Conservation (phyloP, 2,113 vertebrate genomes). For the Hymenochirus boettgeri region DNA sequence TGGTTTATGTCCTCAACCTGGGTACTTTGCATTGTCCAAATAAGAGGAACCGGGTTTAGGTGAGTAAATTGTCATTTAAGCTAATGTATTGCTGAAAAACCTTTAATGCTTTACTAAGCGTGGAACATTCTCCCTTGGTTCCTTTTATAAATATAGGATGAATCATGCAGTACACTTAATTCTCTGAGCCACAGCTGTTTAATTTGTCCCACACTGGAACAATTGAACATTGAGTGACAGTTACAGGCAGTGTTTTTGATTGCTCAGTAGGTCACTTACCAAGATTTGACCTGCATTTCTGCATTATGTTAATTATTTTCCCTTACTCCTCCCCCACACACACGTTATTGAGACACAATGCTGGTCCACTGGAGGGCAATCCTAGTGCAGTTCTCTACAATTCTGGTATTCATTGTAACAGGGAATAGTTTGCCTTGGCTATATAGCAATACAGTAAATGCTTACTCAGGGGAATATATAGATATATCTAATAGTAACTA, state of each 20-base stretch:
- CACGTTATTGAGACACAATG: constrained; percentile 47
- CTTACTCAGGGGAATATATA: too few relatives aligned
- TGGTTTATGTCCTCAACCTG: too few relatives aligned
- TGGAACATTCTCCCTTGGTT: constrained; percentile 44
- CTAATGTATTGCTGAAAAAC: constrained; percentile 32
- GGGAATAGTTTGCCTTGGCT: background rate
- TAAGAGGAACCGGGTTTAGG: too few relatives aligned
- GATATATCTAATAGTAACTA: too few relatives aligned
- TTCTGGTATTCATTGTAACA: constrained; percentile 20
- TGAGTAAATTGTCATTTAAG: constrained; percentile 2
- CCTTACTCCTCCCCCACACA: constrained; percentile 42
- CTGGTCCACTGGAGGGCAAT: constrained; percentile 49
- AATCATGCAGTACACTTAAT: constrained; percentile 56
- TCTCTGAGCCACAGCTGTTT: constrained; percentile 57
- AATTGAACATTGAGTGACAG: constrained; percentile 56
- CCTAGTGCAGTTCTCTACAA: constrained; percentile 20
- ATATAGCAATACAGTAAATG: background rate
- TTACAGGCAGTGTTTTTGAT: constrained; percentile 55
- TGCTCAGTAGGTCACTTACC: constrained; percentile 51
- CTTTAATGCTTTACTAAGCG: constrained; percentile 33
- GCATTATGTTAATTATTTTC: constrained; percentile 46
- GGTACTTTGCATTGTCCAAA: too few relatives aligned
- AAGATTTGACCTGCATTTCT: constrained; percentile 54
- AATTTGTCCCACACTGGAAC: constrained; percentile 50
- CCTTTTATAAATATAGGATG: constrained; percentile 54